A percentile compares a stretch with the other conserved stretches of the same genome.
Conservation (phyloP, 35 echinoderm and acorn worm genomes). For the Apostichopus californicus region DNA sequence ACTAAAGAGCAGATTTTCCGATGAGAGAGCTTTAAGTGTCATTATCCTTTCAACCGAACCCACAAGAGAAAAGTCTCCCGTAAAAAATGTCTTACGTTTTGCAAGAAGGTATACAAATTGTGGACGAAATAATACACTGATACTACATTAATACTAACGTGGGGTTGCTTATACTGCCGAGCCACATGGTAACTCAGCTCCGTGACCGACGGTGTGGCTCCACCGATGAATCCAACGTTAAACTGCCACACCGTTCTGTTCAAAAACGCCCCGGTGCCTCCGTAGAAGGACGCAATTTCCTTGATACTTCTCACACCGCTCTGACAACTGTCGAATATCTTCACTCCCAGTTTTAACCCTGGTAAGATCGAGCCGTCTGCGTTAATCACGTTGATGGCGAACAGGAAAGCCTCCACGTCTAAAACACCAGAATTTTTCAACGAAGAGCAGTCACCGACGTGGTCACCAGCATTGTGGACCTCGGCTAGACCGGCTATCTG, state of each 20-base stretch:
- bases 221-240: conserved; percentile 63
- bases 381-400: conserved; percentile 81
- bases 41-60: too few species aligned
- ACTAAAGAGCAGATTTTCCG: too few species aligned
- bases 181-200: conserved; percentile 22
- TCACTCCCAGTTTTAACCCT: conserved; percentile 69
- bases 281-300: conserved; percentile 61
- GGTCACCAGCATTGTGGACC: conserved; percentile 50
- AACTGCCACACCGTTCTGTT: conserved; percentile 56
- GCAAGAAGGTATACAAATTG: too few species aligned
- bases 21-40: too few species aligned
- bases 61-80: too few species aligned
- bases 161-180: conserved; percentile 70
- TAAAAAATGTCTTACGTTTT: too few species aligned
- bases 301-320: conserved; percentile 56
- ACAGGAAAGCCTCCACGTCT: conserved; percentile 83
- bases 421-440: conserved; percentile 54
- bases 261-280: background rate
- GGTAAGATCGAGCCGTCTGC: conserved; percentile 57
- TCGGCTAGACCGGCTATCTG: conserved; percentile 79
- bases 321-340: conserved; percentile 74
- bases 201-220: conserved; percentile 40
- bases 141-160: conserved; percentile 54
- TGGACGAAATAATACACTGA: too few species aligned
- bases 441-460: conserved; percentile 63